Evolutionary conservation across 37 sponge, comb jelly and placozoan species (phyloP).

Genomic region (Oopsacas minuta): DNA sequence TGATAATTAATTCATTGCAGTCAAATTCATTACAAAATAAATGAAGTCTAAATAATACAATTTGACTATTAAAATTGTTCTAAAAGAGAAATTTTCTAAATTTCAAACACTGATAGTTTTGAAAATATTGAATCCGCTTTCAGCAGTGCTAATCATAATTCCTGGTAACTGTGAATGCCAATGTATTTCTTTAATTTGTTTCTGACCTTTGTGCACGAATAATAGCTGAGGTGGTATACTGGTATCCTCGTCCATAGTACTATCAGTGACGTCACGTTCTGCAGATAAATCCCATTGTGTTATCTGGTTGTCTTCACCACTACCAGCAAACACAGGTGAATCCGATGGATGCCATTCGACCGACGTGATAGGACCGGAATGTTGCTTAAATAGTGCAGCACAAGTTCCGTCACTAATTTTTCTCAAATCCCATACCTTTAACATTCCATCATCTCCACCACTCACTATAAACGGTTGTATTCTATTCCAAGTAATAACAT

Average conservation of each 20-base stretch:
- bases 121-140: slow-evolving; percentile 78
- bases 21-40: too few species aligned
- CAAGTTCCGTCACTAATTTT: slow-evolving; percentile 43
- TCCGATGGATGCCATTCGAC: slow-evolving; percentile 90
- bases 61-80: not conserved
- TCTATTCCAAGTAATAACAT: slow-evolving; percentile 92
- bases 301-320: slow-evolving; percentile 90
- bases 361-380: slow-evolving; percentile 69
- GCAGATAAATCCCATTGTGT: slow-evolving; percentile 90
- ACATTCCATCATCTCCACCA: slow-evolving; percentile 88
- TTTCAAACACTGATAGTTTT: slow-evolving; percentile 87
- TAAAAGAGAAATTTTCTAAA: not conserved
- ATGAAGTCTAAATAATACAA: too few species aligned
- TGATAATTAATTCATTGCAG: too few species aligned
- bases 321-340: slow-evolving; percentile 83
- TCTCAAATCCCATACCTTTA: slow-evolving; percentile 94
- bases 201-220: slow-evolving; percentile 96
- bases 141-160: slow-evolving; percentile 75
- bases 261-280: slow-evolving; percentile 45
- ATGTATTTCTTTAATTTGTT: slow-evolving; percentile 90
- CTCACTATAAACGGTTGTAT: slow-evolving; percentile 70
- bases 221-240: slow-evolving; percentile 80
- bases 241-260: slow-evolving; percentile 22
- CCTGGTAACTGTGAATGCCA: slow-evolving; percentile 98
- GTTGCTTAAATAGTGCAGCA: slow-evolving; percentile 81